Conservation (phyloP, 2,113 vertebrate species). For the Rhipidura dahli region DNA sequence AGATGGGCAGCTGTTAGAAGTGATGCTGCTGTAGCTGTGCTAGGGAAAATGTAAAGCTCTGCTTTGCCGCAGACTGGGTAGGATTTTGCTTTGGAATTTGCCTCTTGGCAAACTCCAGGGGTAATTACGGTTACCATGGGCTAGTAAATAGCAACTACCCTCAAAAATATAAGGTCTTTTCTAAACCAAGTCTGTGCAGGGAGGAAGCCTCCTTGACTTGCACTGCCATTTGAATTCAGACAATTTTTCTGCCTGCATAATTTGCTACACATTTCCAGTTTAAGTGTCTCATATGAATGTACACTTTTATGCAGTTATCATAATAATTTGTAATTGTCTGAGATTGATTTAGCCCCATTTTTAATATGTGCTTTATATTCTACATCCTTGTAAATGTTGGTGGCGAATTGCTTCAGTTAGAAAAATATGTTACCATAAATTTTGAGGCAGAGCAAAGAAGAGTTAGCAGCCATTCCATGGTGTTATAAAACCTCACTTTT, state of each 20-base stretch:
- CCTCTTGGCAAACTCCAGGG: background rate
- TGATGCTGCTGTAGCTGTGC: background rate
- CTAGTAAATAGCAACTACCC: background rate
- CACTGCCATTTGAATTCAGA: background rate
- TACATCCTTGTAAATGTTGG: background rate
- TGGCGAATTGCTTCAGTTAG: constrained; percentile 24
- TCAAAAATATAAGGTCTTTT: background rate
- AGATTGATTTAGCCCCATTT: background rate
- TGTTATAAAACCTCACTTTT: background rate
- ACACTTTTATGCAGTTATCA: background rate
- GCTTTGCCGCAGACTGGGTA: background rate
- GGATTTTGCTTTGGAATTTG: background rate
- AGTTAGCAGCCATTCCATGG: background rate
- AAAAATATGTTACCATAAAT: constrained; percentile 29
- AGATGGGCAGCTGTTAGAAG: background rate
- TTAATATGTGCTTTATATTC: constrained; percentile 16
- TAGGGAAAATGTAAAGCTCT: background rate
- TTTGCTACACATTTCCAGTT: background rate
- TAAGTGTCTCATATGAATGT: background rate
- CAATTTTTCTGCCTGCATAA: background rate
- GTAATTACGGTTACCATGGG: background rate
- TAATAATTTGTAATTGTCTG: background rate
- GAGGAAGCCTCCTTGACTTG: background rate
- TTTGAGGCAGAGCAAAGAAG: background rate
- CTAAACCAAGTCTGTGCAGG: background rate